Evolutionary conservation across 2,797 vertebrate genomes (phyloP).

Genomic region (Choloepus didactylus): DNA sequence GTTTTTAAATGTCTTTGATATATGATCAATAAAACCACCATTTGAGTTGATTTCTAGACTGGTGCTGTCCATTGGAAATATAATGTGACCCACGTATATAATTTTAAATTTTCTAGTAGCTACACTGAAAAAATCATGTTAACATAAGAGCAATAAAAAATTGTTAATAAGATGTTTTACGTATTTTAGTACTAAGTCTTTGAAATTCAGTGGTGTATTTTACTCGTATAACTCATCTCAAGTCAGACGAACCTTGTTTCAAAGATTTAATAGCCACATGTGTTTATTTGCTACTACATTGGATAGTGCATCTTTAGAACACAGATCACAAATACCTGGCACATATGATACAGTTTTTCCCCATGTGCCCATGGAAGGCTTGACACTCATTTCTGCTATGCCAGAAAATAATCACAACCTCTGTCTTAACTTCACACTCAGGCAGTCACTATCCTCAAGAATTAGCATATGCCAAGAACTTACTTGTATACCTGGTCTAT

Average conservation of each 20-base stretch:
- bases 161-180: background rate
- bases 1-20: background rate
- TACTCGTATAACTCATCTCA: background rate
- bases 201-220: background rate
- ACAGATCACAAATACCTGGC: background rate
- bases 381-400: background rate
- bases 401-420: background rate
- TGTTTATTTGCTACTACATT: background rate
- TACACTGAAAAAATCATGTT: background rate
- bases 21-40: background rate
- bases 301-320: background rate
- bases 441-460: background rate
- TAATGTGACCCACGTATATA: background rate
- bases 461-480: background rate
- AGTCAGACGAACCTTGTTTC: background rate
- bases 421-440: background rate
- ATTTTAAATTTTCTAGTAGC: background rate
- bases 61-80: background rate
- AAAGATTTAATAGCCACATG: background rate
- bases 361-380: background rate
- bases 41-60: background rate
- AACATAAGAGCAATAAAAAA: background rate
- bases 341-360: accelerated
- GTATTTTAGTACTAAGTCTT: background rate
- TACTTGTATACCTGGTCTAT: background rate